Evolutionary conservation across 2,113 vertebrate genomes (phyloP).

Genomic region (Myotis lucifugus): DNA sequence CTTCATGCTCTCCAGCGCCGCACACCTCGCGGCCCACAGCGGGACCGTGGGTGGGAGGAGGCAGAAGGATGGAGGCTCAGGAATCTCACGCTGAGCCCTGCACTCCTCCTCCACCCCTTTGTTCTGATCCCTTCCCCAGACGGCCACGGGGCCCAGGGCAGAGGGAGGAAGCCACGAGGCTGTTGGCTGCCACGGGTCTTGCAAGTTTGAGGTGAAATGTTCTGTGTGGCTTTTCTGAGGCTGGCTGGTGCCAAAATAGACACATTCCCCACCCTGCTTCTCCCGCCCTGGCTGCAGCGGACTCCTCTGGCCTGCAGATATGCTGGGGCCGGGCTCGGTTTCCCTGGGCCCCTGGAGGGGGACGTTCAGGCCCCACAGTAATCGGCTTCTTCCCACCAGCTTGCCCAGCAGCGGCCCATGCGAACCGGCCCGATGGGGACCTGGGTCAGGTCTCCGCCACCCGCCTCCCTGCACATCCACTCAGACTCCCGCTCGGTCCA

Average conservation of each 20-base stretch:
- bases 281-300: accelerated
- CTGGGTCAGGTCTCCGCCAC: neutral
- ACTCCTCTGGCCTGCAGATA: neutral
- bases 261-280: neutral
- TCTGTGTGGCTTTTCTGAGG: neutral
- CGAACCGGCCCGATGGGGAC: neutral
- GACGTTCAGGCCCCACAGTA: neutral
- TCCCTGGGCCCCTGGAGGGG: neutral
- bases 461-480: neutral
- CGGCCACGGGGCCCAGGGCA: neutral
- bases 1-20: neutral
- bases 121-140: neutral
- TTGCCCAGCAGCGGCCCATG: neutral
- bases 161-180: neutral
- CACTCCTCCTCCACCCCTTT: neutral
- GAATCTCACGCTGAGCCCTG: neutral
- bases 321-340: neutral
- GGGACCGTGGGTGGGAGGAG: neutral
- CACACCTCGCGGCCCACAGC: no score
- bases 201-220: neutral
- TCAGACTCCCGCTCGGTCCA: accelerated
- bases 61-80: neutral
- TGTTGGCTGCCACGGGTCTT: neutral
- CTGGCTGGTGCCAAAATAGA: neutral
- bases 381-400: neutral